These are phyloP conservation scores for Ophion slaviceki DNA, from an alignment of 2,888 invertebrate genomes.

Conservation along the genomic window DNA sequence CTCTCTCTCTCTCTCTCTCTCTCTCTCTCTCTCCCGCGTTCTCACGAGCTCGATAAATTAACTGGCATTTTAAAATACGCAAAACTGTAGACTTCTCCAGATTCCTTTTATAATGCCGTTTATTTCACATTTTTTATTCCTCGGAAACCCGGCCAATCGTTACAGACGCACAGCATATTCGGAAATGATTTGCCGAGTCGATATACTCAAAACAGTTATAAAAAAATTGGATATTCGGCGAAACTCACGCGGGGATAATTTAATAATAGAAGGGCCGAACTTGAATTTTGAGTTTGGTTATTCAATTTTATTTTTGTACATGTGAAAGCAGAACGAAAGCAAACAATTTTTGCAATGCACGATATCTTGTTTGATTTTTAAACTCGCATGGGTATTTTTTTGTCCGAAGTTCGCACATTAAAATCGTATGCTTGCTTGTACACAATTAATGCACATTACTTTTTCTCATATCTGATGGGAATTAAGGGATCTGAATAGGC, in stretches of 20 bases:
- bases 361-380: no score
- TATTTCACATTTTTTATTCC: neutral
- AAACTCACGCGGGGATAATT: no score
- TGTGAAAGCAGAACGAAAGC: neutral
- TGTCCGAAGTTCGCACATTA: no score
- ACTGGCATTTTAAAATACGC: conserved; percentile 39
- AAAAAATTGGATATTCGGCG: no score
- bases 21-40: neutral
- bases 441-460: no score
- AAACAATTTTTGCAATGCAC: no score
- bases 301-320: neutral
- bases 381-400: no score
- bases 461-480: no score
- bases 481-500: no score
- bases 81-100: neutral
- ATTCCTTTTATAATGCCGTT: neutral
- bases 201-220: no score
- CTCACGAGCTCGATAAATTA: conserved; percentile 32
- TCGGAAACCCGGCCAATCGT: neutral
- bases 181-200: neutral
- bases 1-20: conserved; percentile 5
- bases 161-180: neutral
- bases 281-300: neutral
- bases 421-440: no score
- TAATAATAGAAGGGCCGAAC: neutral